These are phyloP conservation scores for Morpho deidamia DNA, from an alignment of 2,888 invertebrate species.

Conservation along the genomic window DNA sequence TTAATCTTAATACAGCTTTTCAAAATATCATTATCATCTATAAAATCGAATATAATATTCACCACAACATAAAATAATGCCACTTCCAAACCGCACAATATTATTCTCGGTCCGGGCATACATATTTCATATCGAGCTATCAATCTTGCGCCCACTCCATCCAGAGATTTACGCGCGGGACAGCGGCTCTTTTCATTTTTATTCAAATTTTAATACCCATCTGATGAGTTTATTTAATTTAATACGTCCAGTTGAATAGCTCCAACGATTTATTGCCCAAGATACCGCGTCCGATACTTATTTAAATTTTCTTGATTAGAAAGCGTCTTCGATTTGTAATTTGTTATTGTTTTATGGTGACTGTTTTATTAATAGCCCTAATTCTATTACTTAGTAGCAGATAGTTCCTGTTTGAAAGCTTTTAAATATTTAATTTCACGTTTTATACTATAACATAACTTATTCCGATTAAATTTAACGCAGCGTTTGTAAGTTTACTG, in stretches of 20 bases:
- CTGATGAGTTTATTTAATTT: conserved; percentile 50
- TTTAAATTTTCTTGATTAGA: conserved; percentile 29
- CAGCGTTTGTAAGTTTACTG: too few species aligned
- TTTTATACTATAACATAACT: too few species aligned
- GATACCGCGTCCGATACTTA: conserved; percentile 26
- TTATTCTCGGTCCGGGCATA: conserved; percentile 23
- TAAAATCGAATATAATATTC: conserved; percentile 4
- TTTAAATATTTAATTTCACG: neutral
- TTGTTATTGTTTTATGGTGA: conserved; percentile 29
- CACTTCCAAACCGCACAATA: conserved; percentile 26
- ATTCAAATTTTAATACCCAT: conserved; percentile 49
- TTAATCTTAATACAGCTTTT: neutral
- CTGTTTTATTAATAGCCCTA: conserved; percentile 19
- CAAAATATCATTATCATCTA: neutral
- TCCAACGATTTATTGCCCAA: conserved; percentile 27
- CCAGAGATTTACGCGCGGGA: conserved; percentile 43
- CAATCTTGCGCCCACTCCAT: conserved; percentile 58
- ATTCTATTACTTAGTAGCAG: conserved; percentile 1
- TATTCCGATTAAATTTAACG: too few species aligned
- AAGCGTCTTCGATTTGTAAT: conserved; percentile 23
- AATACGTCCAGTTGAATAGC: conserved; percentile 25
- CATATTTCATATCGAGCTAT: conserved; percentile 58
- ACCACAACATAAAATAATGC: conserved; percentile 12
- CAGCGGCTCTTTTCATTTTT: conserved; percentile 47
- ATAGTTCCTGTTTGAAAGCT: neutral